Evolutionary conservation across 2,888 invertebrate genomes (phyloP).

Genomic region (Congeria kusceri): DNA sequence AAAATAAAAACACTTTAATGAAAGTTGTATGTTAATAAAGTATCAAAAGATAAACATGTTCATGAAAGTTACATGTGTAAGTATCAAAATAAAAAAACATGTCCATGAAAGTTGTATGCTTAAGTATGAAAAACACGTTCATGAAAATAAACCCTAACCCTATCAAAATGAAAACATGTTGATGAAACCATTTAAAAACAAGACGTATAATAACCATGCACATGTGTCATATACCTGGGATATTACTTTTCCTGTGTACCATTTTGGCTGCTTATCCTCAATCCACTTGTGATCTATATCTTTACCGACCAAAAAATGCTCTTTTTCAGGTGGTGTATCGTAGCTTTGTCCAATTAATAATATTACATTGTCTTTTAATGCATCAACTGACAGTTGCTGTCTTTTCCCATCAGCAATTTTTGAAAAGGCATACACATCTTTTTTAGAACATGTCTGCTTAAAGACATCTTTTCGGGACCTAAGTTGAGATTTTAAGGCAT

Average conservation of each 20-base stretch:
- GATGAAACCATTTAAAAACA: neutral
- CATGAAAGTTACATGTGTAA: too few species aligned
- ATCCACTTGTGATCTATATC: conserved; percentile 24
- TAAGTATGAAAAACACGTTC: too few species aligned
- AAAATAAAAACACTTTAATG: too few species aligned
- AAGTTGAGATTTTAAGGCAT: neutral
- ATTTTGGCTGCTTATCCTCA: conserved; percentile 14
- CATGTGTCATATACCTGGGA: conserved; percentile 16
- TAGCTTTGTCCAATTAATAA: neutral
- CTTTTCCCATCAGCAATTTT: neutral
- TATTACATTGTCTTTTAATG: neutral
- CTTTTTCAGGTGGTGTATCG: conserved; percentile 6
- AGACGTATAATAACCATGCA: neutral
- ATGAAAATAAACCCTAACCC: too few species aligned
- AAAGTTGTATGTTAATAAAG: neutral
- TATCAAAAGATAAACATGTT: too few species aligned
- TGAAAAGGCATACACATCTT: neutral
- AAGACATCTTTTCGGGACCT: neutral
- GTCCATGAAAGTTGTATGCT: too few species aligned
- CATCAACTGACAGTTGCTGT: neutral
- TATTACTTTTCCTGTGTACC: conserved; percentile 29
- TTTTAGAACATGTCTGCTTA: neutral
- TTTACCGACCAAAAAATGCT: conserved; percentile 22
- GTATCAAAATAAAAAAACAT: too few species aligned
- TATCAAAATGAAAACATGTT: too few species aligned